These are phyloP conservation scores for Cryptotis parvus DNA, from an alignment of 2,113 vertebrate species.

Conservation along the genomic window DNA sequence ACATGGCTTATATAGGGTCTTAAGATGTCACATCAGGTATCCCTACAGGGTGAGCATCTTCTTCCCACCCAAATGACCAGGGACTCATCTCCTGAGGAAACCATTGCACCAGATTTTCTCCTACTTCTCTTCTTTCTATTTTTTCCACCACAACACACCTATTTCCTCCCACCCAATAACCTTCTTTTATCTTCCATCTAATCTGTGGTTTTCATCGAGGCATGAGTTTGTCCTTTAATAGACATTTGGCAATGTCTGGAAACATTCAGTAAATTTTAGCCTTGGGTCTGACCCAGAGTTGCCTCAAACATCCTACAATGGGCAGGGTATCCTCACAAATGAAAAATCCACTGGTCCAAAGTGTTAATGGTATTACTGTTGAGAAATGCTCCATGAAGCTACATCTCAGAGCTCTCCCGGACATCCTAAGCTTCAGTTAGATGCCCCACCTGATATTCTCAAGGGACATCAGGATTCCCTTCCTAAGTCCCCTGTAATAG, in stretches of 20 bases:
- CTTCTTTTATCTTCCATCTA: background rate
- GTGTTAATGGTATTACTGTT: background rate
- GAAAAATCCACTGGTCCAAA: background rate
- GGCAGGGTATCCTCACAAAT: background rate
- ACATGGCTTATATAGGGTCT: too few relatives aligned
- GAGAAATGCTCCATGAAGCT: background rate
- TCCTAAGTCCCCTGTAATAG: background rate
- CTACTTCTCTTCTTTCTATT: background rate
- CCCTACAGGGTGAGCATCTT: background rate
- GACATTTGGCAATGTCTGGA: background rate
- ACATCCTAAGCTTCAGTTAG: background rate
- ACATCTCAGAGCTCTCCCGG: background rate
- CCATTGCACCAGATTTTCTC: background rate
- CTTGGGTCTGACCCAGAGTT: background rate
- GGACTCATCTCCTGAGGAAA: background rate
- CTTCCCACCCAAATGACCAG: background rate
- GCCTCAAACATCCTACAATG: background rate
- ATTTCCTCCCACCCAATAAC: background rate
- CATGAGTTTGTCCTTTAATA: background rate
- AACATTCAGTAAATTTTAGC: background rate
- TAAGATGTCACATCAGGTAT: background rate
- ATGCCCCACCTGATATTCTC: background rate
- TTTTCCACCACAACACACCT: too few relatives aligned
- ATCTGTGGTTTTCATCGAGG: background rate
- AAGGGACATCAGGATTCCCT: too few relatives aligned